phyloP scores from a whole-genome alignment of 2,888 invertebrate genomes.

The Drosophila sordidula region DNA sequence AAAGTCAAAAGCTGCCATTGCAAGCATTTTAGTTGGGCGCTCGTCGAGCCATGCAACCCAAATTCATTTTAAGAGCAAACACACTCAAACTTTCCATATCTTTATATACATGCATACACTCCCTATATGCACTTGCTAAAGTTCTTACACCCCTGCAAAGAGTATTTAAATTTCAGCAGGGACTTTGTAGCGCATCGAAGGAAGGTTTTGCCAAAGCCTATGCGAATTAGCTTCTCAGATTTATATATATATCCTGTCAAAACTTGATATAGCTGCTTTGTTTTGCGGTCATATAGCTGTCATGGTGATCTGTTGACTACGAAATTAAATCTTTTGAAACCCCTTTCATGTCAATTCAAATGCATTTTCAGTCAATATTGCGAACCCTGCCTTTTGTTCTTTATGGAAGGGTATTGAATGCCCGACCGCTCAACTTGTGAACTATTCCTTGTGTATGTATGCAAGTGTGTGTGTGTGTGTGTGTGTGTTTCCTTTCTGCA shows the following conservation, averaged over 20 bases:
- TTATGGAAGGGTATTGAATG: background rate
- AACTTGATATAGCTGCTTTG: too few relatives aligned
- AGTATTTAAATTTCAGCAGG: background rate
- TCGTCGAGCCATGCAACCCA: slow-evolving; percentile 48
- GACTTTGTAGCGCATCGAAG: background rate
- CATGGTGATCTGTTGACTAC: too few relatives aligned
- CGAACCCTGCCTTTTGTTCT: too few relatives aligned
- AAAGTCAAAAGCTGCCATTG: slow-evolving; percentile 57
- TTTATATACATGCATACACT: background rate
- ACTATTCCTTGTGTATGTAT: background rate
- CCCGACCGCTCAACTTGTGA: background rate
- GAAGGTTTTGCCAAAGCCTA: too few relatives aligned
- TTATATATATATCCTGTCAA: too few relatives aligned
- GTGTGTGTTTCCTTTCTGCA: slow-evolving; percentile 6
- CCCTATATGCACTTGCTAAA: slow-evolving; percentile 32
- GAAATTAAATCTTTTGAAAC: too few relatives aligned
- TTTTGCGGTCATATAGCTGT: too few relatives aligned
- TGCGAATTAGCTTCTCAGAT: too few relatives aligned
- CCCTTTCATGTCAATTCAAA: too few relatives aligned
- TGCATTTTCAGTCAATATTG: too few relatives aligned
- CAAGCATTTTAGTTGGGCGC: slow-evolving; percentile 48
- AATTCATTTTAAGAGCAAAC: slow-evolving; percentile 49
- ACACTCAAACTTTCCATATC: slow-evolving; percentile 53
- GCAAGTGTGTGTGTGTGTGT: background rate
- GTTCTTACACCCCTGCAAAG: slow-evolving; percentile 5